Conservation (phyloP, 2,888 invertebrate species). For the Cepaea hortensis region DNA sequence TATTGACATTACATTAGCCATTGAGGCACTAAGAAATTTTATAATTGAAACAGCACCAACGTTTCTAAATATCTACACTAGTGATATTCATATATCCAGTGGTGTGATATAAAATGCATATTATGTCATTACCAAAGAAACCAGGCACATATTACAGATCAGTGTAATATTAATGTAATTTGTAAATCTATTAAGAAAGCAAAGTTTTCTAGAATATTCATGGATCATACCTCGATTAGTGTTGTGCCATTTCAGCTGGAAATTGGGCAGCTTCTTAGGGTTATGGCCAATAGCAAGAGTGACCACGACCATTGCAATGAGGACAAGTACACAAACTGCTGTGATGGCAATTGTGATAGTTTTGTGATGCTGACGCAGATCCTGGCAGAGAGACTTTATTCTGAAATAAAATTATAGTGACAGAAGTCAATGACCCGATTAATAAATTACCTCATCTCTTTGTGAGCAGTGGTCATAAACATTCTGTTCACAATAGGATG, state of each 20-base stretch:
- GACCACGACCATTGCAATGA: conserved; percentile 33
- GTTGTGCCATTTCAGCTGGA: background rate
- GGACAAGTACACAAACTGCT: conserved; percentile 23
- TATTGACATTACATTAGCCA: no score
- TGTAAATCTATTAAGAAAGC: no score
- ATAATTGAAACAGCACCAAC: no score
- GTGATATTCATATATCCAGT: no score
- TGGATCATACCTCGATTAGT: conserved; percentile 17
- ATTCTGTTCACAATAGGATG: background rate
- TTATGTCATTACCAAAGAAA: no score
- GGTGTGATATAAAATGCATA: no score
- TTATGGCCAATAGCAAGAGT: conserved; percentile 37
- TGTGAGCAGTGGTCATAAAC: background rate
- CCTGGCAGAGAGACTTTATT: conserved; percentile 22
- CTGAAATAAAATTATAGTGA: conserved; percentile 4
- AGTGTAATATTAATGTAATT: no score
- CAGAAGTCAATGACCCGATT: background rate
- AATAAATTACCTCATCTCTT: background rate
- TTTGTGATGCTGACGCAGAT: conserved; percentile 31
- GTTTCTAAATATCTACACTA: no score
- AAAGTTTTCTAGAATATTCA: background rate
- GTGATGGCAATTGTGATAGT: conserved; percentile 20
- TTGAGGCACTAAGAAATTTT: no score
- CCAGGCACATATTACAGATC: no score
- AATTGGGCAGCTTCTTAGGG: background rate